These are phyloP conservation scores for Apis florea DNA, from an alignment of 1,140 invertebrate species.

Conservation along the genomic window DNA sequence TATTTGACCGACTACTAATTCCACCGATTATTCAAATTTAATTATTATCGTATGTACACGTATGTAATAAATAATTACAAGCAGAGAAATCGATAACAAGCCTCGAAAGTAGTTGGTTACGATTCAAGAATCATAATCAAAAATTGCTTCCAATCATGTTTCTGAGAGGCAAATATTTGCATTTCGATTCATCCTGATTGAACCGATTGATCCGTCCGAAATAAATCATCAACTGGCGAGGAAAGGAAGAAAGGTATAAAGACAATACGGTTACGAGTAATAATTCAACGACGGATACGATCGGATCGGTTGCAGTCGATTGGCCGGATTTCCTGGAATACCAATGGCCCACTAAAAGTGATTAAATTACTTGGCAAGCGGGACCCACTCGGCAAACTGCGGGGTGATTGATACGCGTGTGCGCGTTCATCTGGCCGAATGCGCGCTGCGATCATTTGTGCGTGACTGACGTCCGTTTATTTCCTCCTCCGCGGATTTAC, in stretches of 20 bases:
- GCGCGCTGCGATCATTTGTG: conserved; percentile 58
- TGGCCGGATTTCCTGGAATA: conserved; percentile 60
- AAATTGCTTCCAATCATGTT: too few species aligned
- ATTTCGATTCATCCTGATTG: too few species aligned
- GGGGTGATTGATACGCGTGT: conserved; percentile 57
- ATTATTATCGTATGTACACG: too few species aligned
- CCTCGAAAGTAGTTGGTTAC: too few species aligned
- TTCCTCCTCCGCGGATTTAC: conserved; percentile 51
- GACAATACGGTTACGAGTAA: conserved; percentile 23
- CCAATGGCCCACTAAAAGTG: conserved; percentile 62
- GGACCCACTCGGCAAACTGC: conserved; percentile 57
- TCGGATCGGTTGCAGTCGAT: conserved; percentile 49
- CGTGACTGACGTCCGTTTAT: conserved; percentile 63
- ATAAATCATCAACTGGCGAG: too few species aligned
- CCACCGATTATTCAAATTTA: too few species aligned
- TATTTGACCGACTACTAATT: too few species aligned
- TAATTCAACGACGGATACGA: conserved; percentile 46
- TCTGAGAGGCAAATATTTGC: too few species aligned
- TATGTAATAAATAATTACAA: too few species aligned
- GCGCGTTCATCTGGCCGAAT: conserved; percentile 42
- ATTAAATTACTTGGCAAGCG: conserved; percentile 66
- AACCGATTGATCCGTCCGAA: too few species aligned
- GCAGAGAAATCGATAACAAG: too few species aligned
- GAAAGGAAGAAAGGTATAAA: neutral
- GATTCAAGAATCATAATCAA: too few species aligned